Base-by-base conservation (phyloP, 2,888 invertebrate genomes). In the Rotaria magnacalcarata region DNA sequence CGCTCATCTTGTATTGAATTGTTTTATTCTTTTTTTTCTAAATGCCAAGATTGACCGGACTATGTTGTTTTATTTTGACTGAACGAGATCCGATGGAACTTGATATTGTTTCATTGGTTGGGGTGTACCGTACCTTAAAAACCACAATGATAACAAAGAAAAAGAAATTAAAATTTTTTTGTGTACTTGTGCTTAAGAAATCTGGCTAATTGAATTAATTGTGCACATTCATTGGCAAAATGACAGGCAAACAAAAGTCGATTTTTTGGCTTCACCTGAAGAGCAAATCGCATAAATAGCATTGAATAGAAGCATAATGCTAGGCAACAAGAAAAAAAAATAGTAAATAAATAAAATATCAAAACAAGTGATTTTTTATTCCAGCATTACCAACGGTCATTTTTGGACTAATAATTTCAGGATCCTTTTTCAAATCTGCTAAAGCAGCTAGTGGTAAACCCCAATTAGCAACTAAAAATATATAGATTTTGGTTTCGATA, bases 281-380 rank as follows among this genome's bases (percentile, higher is more conserved):
- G 95, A 16, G 99, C 97, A 92, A 99, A 99, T 88, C 98, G 93
- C 97, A 98, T 98, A 91, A 99, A 99, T 91, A 96, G 94, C 85
- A 95, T 91, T 0, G 98, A 99, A 91, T 99, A 99, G 21, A 96
- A 91, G 67, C 94, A 93, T 84, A 98, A 92, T 10, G 97, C 97
- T 96, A 89, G 74, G 93, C 88, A 88, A 58, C 67, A 14, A 74
- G 11, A 11, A 34, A 34, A 24, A 19, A 52, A 14, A 14, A 6
- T 11, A 34, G 24, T 6, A 54, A 21, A 14, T 14, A 34, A 34
- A 34, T 52, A 14, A 14, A 27, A 43, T 86, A 86, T 86, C 0
- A 41, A 21, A 67, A 19, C 19, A 54, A 41, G 24, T n/a, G 24
- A 21, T 34, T 34, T 50, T 56, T n/a, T 88, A 87, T 87, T 75